Percentiles rank a stretch among this genome's conserved stretches.
Conservation (phyloP, 2,113 vertebrate species). For the Dolichotis patagonum region DNA sequence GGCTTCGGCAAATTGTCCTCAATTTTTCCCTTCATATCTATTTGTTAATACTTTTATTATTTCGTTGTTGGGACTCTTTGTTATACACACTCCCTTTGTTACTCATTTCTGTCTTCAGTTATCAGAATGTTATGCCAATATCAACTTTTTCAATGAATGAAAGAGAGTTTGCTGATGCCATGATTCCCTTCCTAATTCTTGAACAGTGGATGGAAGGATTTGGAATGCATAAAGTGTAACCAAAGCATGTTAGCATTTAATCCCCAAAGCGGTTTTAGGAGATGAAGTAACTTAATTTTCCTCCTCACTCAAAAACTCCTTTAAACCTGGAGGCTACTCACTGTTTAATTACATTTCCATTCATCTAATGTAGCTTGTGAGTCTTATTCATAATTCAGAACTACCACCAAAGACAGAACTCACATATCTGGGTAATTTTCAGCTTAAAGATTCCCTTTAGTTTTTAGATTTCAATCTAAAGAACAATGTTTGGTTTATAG, state of each 20-base stretch:
- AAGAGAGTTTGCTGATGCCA: neutral
- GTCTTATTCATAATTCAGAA: slow-evolving; percentile 26
- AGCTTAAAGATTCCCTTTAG: neutral
- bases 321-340: slow-evolving; percentile 12
- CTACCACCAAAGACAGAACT: slow-evolving; percentile 1
- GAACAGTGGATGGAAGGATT: neutral
- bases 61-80: neutral
- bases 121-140: neutral
- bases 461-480: neutral
- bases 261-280: slow-evolving; percentile 52
- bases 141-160: neutral
- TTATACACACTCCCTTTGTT: neutral
- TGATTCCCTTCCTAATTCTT: neutral
- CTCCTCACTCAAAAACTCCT: slow-evolving; percentile 27
- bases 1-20: neutral
- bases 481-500: neutral
- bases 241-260: slow-evolving; percentile 31
- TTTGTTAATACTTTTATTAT: neutral
- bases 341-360: slow-evolving; percentile 57
- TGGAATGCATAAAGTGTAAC: neutral
- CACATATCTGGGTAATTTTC: neutral
- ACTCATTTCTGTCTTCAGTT: neutral
- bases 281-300: slow-evolving; percentile 57
- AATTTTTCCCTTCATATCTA: neutral
- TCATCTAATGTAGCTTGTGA: slow-evolving; percentile 46